Evolutionary conservation across 2,888 invertebrate species (phyloP).

Genomic region (Adelognathus sp.): DNA sequence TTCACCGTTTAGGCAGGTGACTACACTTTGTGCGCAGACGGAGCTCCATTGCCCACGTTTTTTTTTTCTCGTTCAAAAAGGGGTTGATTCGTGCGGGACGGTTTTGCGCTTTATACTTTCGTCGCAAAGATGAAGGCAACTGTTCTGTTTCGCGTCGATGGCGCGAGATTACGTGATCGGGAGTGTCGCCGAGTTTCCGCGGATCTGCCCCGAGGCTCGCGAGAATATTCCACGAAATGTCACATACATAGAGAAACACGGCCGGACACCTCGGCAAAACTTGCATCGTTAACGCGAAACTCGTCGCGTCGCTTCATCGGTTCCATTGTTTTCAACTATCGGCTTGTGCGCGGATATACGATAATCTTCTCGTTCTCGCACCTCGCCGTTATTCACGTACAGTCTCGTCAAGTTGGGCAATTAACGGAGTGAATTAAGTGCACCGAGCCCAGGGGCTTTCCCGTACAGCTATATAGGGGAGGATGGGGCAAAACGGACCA

Average conservation of each 20-base stretch:
- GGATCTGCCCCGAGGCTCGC: slow-evolving; percentile 44
- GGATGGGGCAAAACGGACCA: too few species aligned
- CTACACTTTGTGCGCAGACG: slow-evolving; percentile 58
- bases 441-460: slow-evolving; percentile 33
- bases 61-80: slow-evolving; percentile 36
- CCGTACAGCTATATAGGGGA: neutral
- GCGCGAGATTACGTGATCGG: slow-evolving; percentile 28
- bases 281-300: slow-evolving; percentile 59
- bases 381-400: slow-evolving; percentile 14
- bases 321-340: slow-evolving; percentile 68
- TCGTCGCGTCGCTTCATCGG: slow-evolving; percentile 41
- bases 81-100: slow-evolving; percentile 54
- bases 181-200: slow-evolving; percentile 24
- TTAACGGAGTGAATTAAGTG: slow-evolving; percentile 63
- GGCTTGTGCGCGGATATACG: slow-evolving; percentile 53
- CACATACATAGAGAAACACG: slow-evolving; percentile 12
- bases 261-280: slow-evolving; percentile 48
- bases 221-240: neutral
- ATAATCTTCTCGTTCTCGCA: slow-evolving; percentile 61
- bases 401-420: slow-evolving; percentile 66
- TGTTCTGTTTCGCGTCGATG: neutral
- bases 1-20: slow-evolving; percentile 73
- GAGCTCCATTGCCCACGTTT: neutral
- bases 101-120: neutral
- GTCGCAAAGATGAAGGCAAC: neutral